Base-by-base conservation (phyloP, 2,888 invertebrate species). In the Zhengitettix transpicula region DNA sequence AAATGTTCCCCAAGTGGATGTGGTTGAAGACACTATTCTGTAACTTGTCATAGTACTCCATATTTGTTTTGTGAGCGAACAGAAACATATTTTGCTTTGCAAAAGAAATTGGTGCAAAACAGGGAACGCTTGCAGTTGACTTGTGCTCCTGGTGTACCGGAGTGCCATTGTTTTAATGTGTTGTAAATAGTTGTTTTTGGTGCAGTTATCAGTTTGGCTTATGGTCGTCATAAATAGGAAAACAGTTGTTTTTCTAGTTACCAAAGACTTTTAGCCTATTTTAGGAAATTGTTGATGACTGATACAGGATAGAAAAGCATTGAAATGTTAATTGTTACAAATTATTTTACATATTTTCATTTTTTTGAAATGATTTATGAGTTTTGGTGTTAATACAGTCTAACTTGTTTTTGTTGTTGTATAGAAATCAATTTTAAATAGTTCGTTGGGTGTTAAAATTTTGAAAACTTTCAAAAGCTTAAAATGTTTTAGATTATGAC, bases 221-320 rank as follows among this genome's bases (percentile, higher is more conserved):
- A 14, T n/a, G n/a, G 11, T 47, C n/a, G 40, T 55, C 40, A 44
- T 52, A 44, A 52, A 42, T 40, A 58, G 52, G 47, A 41, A 54
- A 52, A 53, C 51, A 52, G 56, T 54, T 58, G 59, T 57, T 56
- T 57, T 62, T 62, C 62, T 58, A 61, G 62, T 61, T 64, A 62
- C 63, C 64, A 63, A 64, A 64, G 63, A 63, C 63, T 61, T 61
- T 55, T 59, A 57, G 53, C 47, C 12, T 12, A 47, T 12, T 47
- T 47, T n/a, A 47, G 47, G 47, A 47, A 47, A 47, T 14, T 47
- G 47, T n/a, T 47, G 47, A n/a, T 47, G 47, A 47, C 47, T 47
- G 47, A 47, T 47, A 12, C 12, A 47, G n/a, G n/a, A n/a, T 47
- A 47, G 47, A 47, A 47, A 28, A 14, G 14, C n/a, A 47, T 47